phyloP scores from a whole-genome alignment of 1,140 invertebrate genomes.

The Cydia splendana region DNA sequence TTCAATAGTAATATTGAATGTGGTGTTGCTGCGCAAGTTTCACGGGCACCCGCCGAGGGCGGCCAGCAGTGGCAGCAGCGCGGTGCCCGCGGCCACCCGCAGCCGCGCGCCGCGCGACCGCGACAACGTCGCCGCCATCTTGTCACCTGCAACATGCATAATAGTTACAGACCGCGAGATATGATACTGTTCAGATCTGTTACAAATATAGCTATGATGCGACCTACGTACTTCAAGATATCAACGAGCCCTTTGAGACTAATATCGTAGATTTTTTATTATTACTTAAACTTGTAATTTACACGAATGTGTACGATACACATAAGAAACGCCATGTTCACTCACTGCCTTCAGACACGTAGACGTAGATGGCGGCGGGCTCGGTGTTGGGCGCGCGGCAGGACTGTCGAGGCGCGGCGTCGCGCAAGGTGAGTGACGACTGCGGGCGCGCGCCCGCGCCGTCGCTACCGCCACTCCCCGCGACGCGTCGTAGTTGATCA shows the following conservation, averaged over 20 bases:
- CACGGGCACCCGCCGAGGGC: not conserved
- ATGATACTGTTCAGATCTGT: too few relatives aligned
- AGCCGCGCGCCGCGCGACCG: constrained; percentile 30
- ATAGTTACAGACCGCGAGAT: not conserved
- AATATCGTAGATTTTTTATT: too few relatives aligned
- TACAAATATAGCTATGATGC: too few relatives aligned
- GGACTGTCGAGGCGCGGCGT: too few relatives aligned
- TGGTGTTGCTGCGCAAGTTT: not conserved
- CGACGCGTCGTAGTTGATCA: too few relatives aligned
- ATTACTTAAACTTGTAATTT: too few relatives aligned
- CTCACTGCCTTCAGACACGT: constrained; percentile 91
- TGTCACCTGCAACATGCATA: constrained; percentile 53
- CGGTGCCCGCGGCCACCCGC: not conserved
- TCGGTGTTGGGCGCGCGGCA: constrained; percentile 83
- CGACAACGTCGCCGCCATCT: constrained; percentile 64
- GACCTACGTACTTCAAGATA: too few relatives aligned
- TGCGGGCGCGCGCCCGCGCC: too few relatives aligned
- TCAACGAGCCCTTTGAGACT: too few relatives aligned
- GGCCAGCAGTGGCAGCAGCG: constrained; percentile 22
- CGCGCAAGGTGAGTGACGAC: too few relatives aligned
- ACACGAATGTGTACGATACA: too few relatives aligned
- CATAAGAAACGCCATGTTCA: constrained; percentile 33
- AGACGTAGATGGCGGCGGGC: constrained; percentile 92
- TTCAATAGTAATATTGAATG: not conserved
- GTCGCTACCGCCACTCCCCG: too few relatives aligned